These are phyloP conservation scores for Euclidia mi DNA, from an alignment of 2,888 invertebrate species.

Conservation along the genomic window DNA sequence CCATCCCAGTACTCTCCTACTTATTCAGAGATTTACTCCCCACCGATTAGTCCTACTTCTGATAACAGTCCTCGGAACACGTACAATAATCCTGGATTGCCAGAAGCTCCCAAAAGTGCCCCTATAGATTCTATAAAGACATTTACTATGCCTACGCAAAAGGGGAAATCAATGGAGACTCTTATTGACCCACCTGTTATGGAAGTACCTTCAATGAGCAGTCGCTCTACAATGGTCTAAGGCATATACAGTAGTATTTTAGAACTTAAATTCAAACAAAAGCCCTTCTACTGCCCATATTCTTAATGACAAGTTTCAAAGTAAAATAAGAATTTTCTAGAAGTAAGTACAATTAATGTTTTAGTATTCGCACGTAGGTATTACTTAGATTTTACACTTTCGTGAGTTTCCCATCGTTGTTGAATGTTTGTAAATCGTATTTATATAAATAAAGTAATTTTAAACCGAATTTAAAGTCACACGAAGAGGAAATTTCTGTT, in stretches of 20 bases:
- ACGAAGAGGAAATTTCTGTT: conserved; percentile 89
- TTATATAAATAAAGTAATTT: conserved; percentile 56
- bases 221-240: conserved; percentile 87
- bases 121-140: conserved; percentile 81
- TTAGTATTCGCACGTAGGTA: conserved; percentile 62
- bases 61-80: conserved; percentile 82
- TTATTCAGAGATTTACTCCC: conserved; percentile 87
- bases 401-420: conserved; percentile 78
- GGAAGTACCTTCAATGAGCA: conserved; percentile 79
- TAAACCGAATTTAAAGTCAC: conserved; percentile 64
- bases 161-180: conserved; percentile 84
- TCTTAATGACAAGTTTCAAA: conserved; percentile 62
- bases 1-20: conserved; percentile 85
- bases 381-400: conserved; percentile 45
- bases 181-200: conserved; percentile 80
- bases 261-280: conserved; percentile 21
- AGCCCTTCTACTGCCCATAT: conserved; percentile 66
- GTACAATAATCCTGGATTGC: conserved; percentile 77
- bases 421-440: conserved; percentile 65
- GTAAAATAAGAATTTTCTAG: conserved; percentile 37
- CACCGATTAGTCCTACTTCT: conserved; percentile 84
- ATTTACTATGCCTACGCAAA: conserved; percentile 80
- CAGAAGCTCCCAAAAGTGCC: conserved; percentile 82
- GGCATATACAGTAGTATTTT: conserved; percentile 11
- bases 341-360: conserved; percentile 18